These are phyloP conservation scores for Polyodon spathula DNA, from an alignment of 2,113 vertebrate genomes.

Conservation along the genomic window DNA sequence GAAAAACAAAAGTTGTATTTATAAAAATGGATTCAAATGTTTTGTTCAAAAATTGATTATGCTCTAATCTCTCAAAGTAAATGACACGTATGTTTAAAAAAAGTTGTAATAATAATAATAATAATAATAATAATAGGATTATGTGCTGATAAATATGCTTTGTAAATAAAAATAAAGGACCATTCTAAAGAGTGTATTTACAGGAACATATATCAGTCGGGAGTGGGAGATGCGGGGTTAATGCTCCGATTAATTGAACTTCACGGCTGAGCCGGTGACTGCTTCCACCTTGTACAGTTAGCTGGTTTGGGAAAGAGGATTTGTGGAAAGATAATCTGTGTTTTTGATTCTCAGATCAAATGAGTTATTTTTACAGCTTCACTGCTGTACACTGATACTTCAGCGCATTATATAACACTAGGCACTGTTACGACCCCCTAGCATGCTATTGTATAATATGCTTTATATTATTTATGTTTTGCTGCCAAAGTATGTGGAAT, in stretches of 20 bases:
- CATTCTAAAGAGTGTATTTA: neutral
- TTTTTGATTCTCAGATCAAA: constrained; percentile 22
- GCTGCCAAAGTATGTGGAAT: too few species aligned
- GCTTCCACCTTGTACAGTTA: constrained; percentile 30
- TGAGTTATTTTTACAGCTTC: neutral
- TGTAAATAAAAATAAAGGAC: too few species aligned
- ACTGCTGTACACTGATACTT: constrained; percentile 2
- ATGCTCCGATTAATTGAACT: constrained; percentile 28
- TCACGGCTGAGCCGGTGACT: constrained; percentile 20
- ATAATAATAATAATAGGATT: too few species aligned
- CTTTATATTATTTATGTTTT: too few species aligned
- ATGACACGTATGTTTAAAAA: too few species aligned
- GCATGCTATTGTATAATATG: neutral
- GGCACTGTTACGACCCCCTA: neutral
- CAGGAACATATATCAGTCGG: neutral
- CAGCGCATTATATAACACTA: neutral
- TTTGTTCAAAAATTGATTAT: too few species aligned
- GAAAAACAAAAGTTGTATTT: too few species aligned
- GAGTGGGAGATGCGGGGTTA: constrained; percentile 12
- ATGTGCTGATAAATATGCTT: too few species aligned
- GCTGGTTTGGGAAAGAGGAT: constrained; percentile 31
- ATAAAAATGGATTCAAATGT: too few species aligned
- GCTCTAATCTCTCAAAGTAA: too few species aligned
- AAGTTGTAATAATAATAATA: too few species aligned
- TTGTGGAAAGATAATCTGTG: constrained; percentile 13